A percentile compares a stretch with the other conserved stretches of the same genome.
phyloP scores from a whole-genome alignment of 2,113 vertebrate species.

The Saccopteryx leptura region DNA sequence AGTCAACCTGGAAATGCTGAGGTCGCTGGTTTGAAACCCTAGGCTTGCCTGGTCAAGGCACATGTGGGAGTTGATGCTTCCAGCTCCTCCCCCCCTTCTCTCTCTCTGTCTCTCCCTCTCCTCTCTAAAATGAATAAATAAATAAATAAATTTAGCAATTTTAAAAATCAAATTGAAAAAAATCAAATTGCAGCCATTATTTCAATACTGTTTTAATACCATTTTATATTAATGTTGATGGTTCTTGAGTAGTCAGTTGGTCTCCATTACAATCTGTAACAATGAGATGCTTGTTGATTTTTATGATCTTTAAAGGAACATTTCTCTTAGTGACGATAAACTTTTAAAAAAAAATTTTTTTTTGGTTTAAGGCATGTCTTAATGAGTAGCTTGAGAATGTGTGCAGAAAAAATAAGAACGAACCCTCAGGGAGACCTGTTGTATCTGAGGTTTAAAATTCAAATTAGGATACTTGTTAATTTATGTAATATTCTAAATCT shows the following conservation, averaged over 20 bases:
- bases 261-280: constrained; percentile 13
- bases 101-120: no score
- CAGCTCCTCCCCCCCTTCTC: no score
- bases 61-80: no score
- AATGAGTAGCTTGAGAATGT: neutral
- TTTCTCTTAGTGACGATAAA: constrained; percentile 16
- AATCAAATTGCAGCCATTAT: neutral
- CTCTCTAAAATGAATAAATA: no score
- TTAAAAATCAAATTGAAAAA: neutral
- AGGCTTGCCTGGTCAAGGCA: no score
- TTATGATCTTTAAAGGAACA: neutral
- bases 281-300: constrained; percentile 17
- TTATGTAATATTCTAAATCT: neutral
- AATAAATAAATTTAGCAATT: neutral
- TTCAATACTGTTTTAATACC: neutral
- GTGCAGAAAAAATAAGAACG: neutral
- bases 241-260: neutral
- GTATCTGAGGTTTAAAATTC: constrained; percentile 38
- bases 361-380: neutral
- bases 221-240: neutral
- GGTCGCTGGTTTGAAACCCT: no score
- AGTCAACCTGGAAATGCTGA: no score
- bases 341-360: neutral
- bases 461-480: constrained; percentile 10
- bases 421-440: neutral